These are phyloP conservation scores for Vicugna pacos DNA, from an alignment of 2,113 vertebrate genomes.

Conservation along the genomic window DNA sequence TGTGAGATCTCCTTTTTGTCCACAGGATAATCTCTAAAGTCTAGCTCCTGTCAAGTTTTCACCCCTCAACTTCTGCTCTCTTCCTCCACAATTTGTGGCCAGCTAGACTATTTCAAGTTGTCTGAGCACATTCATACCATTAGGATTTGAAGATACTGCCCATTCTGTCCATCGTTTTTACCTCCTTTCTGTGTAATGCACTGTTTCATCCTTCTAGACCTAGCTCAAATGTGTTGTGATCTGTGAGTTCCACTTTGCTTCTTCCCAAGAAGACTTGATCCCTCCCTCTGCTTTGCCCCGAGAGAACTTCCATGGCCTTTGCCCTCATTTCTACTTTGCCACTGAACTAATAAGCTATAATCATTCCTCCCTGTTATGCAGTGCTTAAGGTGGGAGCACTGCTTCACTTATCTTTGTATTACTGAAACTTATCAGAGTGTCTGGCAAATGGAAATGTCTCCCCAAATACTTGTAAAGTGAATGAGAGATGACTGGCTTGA, in stretches of 20 bases:
- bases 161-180: background rate
- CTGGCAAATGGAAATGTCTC: background rate
- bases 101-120: background rate
- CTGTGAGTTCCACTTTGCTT: background rate
- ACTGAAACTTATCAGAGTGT: background rate
- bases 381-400: background rate
- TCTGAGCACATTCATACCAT: background rate
- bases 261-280: background rate
- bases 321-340: conserved; percentile 4
- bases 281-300: background rate
- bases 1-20: background rate
- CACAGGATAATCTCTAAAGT: background rate
- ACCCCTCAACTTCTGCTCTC: background rate
- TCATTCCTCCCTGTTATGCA: background rate
- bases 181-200: background rate
- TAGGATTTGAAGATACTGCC: background rate
- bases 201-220: background rate
- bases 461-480: background rate
- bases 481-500: background rate
- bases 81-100: background rate
- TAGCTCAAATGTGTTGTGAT: background rate
- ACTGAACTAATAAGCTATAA: background rate
- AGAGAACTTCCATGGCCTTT: background rate
- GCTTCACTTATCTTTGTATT: background rate
- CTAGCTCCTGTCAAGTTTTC: background rate